These are phyloP conservation scores for Papio anubis DNA, from an alignment of 2,113 vertebrate species.

Conservation along the genomic window DNA sequence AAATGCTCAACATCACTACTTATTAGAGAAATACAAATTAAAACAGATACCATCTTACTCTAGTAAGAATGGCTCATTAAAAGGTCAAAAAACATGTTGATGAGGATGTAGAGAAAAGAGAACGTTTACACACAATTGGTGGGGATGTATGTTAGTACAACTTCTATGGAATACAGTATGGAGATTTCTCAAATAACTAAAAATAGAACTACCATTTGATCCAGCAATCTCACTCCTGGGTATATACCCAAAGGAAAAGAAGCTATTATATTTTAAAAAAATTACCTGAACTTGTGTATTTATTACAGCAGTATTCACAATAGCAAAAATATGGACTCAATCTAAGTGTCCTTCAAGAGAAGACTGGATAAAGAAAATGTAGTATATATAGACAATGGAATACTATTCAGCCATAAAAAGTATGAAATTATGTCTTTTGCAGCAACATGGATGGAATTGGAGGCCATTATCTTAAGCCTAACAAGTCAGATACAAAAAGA, in stretches of 20 bases:
- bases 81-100: not conserved
- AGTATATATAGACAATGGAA: not conserved
- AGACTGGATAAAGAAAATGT: not conserved
- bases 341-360: not conserved
- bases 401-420: not conserved
- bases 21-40: not conserved
- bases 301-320: not conserved
- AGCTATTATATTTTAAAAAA: not conserved
- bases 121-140: not conserved
- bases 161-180: not conserved
- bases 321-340: not conserved
- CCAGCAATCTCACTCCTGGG: not conserved
- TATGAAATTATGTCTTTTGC: not conserved
- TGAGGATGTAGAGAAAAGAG: not conserved
- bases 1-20: not conserved
- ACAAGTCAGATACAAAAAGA: not conserved
- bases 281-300: not conserved
- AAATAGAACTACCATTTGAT: not conserved
- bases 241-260: not conserved
- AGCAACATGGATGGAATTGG: not conserved
- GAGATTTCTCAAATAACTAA: not conserved
- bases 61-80: not conserved
- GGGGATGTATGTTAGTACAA: not conserved
- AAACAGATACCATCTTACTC: not conserved
- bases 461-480: not conserved